Conservation (phyloP, 2,888 invertebrate species). For the Crepidodera aurea region DNA sequence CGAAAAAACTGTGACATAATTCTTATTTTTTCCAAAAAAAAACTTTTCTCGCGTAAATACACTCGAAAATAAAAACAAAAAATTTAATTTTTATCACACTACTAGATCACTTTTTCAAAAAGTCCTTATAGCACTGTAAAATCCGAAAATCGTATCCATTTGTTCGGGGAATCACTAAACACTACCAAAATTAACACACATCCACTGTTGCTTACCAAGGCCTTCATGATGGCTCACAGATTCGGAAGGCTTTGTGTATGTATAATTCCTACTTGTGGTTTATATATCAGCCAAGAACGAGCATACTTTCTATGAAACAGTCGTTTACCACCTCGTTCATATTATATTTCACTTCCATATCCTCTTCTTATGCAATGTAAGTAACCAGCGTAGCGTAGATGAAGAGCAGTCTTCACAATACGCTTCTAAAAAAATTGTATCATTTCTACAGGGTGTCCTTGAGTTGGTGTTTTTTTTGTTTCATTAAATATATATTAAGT, state of each 20-base stretch:
- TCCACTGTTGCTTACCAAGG: slow-evolving; percentile 57
- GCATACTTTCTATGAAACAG: slow-evolving; percentile 57
- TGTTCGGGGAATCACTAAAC: slow-evolving; percentile 26
- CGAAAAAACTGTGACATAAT: too few relatives aligned
- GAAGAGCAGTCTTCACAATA: slow-evolving; percentile 7
- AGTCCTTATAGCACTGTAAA: slow-evolving; percentile 1
- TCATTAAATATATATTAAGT: too few relatives aligned
- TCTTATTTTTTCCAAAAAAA: too few relatives aligned
- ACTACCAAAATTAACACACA: slow-evolving; percentile 21
- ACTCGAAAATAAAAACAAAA: too few relatives aligned
- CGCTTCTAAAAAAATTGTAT: background rate
- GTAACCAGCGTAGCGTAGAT: slow-evolving; percentile 39
- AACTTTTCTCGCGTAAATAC: too few relatives aligned
- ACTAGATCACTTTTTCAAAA: too few relatives aligned
- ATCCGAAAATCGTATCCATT: slow-evolving; percentile 6
- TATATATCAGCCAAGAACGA: slow-evolving; percentile 57
- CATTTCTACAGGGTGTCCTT: slow-evolving; percentile 9
- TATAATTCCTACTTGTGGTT: slow-evolving; percentile 49
- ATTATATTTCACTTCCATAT: slow-evolving; percentile 57
- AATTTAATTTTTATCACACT: too few relatives aligned
- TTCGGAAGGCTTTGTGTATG: slow-evolving; percentile 60
- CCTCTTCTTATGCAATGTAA: slow-evolving; percentile 46
- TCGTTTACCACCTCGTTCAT: slow-evolving; percentile 54
- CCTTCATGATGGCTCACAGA: slow-evolving; percentile 58
- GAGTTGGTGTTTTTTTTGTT: background rate